phyloP scores from a whole-genome alignment of 2,888 invertebrate species.

The Mystacides longicornis region DNA sequence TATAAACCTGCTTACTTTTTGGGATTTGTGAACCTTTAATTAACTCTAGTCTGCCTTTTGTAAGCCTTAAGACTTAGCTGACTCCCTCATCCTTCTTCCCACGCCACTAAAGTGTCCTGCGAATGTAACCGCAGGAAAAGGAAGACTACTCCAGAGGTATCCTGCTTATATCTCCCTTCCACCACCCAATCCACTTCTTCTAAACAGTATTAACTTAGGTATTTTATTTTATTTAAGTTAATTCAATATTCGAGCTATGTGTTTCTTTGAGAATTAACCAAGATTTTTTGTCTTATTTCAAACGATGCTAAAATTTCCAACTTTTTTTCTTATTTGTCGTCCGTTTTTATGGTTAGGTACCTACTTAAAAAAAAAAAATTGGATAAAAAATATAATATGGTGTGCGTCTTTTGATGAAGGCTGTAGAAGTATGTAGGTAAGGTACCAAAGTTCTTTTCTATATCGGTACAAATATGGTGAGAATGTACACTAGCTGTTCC shows the following conservation, averaged over 20 bases:
- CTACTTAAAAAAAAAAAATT: too few relatives aligned
- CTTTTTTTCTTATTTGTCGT: too few relatives aligned
- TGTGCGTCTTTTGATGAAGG: too few relatives aligned
- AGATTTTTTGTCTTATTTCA: not conserved
- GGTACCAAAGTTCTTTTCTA: too few relatives aligned
- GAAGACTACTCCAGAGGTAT: not conserved
- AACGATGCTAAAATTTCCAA: not conserved
- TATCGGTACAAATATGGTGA: too few relatives aligned
- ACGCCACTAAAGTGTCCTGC: conserved; percentile 5
- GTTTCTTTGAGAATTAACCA: conserved; percentile 22
- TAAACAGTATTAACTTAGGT: too few relatives aligned
- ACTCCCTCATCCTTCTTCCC: conserved; percentile 6
- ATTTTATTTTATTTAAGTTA: not conserved
- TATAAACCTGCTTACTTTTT: conserved; percentile 25
- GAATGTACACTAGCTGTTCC: too few relatives aligned
- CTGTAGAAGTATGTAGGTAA: too few relatives aligned
- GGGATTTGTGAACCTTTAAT: conserved; percentile 25
- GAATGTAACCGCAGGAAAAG: conserved; percentile 5
- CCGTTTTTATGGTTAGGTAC: too few relatives aligned
- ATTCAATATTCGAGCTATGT: conserved; percentile 8
- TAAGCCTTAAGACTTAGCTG: conserved; percentile 25
- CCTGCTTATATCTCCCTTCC: not conserved
- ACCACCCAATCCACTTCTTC: not conserved
- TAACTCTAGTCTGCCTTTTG: conserved; percentile 26
- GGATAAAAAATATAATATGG: too few relatives aligned